Conservation (phyloP, 2,797 vertebrate species). For the Gallinago stenura region DNA sequence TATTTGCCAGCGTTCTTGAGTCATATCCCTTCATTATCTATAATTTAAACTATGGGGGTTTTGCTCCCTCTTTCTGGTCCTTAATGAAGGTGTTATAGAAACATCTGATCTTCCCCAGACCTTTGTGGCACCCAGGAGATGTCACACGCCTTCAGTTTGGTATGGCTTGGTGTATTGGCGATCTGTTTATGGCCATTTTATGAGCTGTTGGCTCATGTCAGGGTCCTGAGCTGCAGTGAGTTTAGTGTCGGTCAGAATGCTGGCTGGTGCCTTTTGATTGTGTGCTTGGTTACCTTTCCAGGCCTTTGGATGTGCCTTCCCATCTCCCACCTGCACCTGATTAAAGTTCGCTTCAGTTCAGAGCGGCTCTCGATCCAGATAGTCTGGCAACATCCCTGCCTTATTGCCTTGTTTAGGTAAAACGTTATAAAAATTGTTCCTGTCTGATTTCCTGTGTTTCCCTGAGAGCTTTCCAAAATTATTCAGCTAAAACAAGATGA, state of each 20-base stretch:
- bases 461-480: conserved; percentile 63
- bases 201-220: background rate
- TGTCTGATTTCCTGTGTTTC: conserved; percentile 62
- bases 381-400: conserved; percentile 49
- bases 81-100: background rate
- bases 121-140: background rate
- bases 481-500: conserved; percentile 64
- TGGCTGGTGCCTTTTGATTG: background rate
- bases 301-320: background rate
- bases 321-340: background rate
- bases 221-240: background rate
- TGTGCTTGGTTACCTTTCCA: background rate
- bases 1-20: background rate
- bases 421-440: conserved; percentile 57
- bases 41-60: background rate
- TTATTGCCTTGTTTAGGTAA: conserved; percentile 70
- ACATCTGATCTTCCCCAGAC: background rate
- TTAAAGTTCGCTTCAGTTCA: conserved; percentile 39
- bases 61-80: background rate
- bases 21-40: background rate
- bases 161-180: background rate
- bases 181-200: background rate
- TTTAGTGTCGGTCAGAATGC: background rate
- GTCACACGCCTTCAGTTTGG: background rate
- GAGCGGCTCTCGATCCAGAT: background rate